Evolutionary conservation across 1,140 invertebrate species (phyloP).

Genomic region (Helicoverpa zea): DNA sequence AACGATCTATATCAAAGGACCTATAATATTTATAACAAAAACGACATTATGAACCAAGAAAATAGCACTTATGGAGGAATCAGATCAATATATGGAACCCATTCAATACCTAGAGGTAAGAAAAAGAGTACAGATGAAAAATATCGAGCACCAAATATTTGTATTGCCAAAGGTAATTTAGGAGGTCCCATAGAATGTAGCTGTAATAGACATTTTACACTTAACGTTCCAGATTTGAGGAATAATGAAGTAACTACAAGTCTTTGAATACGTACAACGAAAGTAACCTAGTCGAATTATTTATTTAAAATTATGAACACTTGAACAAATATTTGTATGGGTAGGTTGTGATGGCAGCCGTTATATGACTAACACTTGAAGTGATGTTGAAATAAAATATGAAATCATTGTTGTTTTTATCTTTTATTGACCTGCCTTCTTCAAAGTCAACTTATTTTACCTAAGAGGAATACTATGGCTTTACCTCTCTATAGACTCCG

Average conservation of each 20-base stretch:
- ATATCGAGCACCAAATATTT: conserved; percentile 82
- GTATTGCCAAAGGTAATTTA: conserved; percentile 76
- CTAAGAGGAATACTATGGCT: background rate
- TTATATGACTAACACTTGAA: conserved; percentile 31
- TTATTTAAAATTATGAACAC: conserved; percentile 57
- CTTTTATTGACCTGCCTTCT: background rate
- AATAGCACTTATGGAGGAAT: conserved; percentile 59
- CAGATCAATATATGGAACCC: conserved; percentile 65
- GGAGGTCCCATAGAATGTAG: conserved; percentile 75
- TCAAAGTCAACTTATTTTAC: background rate
- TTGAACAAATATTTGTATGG: conserved; percentile 45
- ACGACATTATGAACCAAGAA: conserved; percentile 58
- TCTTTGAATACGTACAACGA: conserved; percentile 73
- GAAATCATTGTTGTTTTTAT: background rate
- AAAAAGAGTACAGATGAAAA: conserved; percentile 67
- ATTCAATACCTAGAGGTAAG: conserved; percentile 65
- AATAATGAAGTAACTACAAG: conserved; percentile 79
- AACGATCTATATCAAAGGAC: conserved; percentile 68
- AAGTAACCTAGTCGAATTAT: conserved; percentile 73
- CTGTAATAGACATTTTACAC: conserved; percentile 82
- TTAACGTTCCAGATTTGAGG: conserved; percentile 79
- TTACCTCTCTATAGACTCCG: background rate
- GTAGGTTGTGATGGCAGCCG: conserved; percentile 29
- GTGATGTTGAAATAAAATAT: conserved; percentile 21
- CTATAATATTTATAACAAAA: conserved; percentile 64